Conservation (phyloP, 2,888 invertebrate genomes). For the Drosophila mercatorum region DNA sequence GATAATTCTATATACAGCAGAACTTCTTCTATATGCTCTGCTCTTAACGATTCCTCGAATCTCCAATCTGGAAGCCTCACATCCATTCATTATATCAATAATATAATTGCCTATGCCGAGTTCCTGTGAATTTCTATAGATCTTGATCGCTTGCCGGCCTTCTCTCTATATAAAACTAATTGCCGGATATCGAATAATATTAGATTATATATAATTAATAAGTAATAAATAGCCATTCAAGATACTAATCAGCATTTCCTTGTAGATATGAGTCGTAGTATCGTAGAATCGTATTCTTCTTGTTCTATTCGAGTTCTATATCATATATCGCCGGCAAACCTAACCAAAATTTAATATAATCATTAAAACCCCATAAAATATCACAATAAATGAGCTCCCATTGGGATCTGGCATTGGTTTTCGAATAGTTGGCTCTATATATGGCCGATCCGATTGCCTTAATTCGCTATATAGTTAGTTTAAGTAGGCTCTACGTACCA, state of each 20-base stretch:
- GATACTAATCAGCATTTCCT: background rate
- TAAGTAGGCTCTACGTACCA: conserved; percentile 75
- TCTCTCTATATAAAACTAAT: background rate
- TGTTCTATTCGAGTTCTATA: background rate
- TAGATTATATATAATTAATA: background rate
- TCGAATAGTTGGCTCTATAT: background rate
- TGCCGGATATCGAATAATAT: background rate
- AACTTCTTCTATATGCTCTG: background rate
- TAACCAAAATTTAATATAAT: too few relatives aligned
- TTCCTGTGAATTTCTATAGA: background rate
- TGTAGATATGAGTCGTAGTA: background rate
- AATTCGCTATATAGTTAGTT: background rate
- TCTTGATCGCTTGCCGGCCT: background rate
- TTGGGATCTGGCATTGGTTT: background rate
- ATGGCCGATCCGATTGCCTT: background rate
- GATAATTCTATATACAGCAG: background rate
- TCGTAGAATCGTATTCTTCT: background rate
- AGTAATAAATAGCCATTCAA: background rate
- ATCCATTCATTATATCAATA: background rate
- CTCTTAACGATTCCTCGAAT: background rate
- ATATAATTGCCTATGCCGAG: background rate
- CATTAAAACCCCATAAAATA: background rate
- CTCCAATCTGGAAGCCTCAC: background rate
- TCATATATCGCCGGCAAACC: background rate
- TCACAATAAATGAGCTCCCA: background rate